Conservation (phyloP, 2,113 vertebrate species). For the Melanostigma gelatinosum region DNA sequence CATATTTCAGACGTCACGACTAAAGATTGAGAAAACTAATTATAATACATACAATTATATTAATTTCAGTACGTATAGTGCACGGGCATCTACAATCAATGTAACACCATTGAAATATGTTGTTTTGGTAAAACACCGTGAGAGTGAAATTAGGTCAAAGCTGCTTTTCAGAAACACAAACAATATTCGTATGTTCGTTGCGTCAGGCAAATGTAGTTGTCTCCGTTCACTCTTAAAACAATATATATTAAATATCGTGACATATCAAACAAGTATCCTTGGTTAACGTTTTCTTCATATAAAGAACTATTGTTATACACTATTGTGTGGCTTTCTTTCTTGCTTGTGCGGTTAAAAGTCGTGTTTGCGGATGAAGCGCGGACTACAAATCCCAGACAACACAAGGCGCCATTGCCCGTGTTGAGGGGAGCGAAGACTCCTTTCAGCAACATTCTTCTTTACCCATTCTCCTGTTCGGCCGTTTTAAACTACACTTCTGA, state of each 20-base stretch:
- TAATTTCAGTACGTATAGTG: background rate
- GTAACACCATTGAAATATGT: accelerated
- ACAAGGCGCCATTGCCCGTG: constrained; percentile 44
- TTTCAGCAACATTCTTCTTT: constrained; percentile 70
- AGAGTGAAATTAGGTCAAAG: constrained; percentile 34
- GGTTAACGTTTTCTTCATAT: accelerated
- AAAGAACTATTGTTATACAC: accelerated
- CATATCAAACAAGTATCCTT: accelerated
- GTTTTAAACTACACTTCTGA: background rate
- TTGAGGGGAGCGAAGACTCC: constrained; percentile 56
- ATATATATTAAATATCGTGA: accelerated
- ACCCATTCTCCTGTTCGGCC: constrained; percentile 5
- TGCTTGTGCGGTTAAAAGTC: background rate
- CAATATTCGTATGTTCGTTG: constrained; percentile 47
- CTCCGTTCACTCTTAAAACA: background rate
- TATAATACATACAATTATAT: background rate
- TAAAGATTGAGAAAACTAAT: background rate
- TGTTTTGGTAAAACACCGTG: background rate
- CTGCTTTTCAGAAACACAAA: constrained; percentile 52
- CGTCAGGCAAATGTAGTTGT: constrained; percentile 63
- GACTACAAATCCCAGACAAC: constrained; percentile 77
- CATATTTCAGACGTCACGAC: constrained; percentile 31
- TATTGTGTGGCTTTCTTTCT: background rate
- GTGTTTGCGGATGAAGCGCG: constrained; percentile 8
- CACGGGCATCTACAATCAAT: background rate